Percentiles rank a stretch among this genome's conserved stretches.
These are phyloP conservation scores for Marasmarcha lunaedactyla DNA, from an alignment of 2,888 invertebrate species.

Conservation along the genomic window DNA sequence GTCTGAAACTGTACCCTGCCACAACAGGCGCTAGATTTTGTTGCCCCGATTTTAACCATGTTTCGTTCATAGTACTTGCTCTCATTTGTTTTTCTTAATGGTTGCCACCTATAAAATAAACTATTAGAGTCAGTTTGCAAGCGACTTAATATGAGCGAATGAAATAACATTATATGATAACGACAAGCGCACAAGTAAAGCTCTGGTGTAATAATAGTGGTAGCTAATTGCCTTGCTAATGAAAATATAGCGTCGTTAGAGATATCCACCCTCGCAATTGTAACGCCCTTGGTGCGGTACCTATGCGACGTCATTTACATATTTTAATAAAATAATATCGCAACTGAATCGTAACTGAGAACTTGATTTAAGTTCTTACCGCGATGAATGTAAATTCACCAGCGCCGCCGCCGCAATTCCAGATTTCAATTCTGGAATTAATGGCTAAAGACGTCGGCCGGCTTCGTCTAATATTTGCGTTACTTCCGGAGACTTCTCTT, in stretches of 20 bases:
- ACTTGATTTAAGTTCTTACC: conserved; percentile 71
- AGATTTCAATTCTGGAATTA: conserved; percentile 71
- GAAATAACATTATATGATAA: background rate
- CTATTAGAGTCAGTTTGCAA: too few relatives aligned
- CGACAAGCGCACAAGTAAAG: background rate
- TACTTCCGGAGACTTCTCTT: conserved; percentile 62
- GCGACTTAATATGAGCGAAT: background rate
- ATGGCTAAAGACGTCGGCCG: conserved; percentile 61
- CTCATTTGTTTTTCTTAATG: too few relatives aligned
- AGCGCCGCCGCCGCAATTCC: conserved; percentile 61
- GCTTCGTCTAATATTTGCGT: conserved; percentile 65
- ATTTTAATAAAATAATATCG: conserved; percentile 71
- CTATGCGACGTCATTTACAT: conserved; percentile 61
- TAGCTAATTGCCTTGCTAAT: conserved; percentile 50
- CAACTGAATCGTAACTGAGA: conserved; percentile 70
- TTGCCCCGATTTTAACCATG: too few relatives aligned
- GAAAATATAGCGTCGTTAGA: conserved; percentile 62
- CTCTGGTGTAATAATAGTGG: conserved; percentile 24
- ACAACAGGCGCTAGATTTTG: too few relatives aligned
- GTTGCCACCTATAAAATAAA: too few relatives aligned
- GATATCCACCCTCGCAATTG: conserved; percentile 55
- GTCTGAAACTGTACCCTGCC: too few relatives aligned
- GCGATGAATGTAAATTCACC: conserved; percentile 69
- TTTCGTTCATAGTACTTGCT: too few relatives aligned
- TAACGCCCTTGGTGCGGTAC: conserved; percentile 56